Conservation (phyloP, 2,113 vertebrate genomes). For the human (Homo sapiens) region DNA sequence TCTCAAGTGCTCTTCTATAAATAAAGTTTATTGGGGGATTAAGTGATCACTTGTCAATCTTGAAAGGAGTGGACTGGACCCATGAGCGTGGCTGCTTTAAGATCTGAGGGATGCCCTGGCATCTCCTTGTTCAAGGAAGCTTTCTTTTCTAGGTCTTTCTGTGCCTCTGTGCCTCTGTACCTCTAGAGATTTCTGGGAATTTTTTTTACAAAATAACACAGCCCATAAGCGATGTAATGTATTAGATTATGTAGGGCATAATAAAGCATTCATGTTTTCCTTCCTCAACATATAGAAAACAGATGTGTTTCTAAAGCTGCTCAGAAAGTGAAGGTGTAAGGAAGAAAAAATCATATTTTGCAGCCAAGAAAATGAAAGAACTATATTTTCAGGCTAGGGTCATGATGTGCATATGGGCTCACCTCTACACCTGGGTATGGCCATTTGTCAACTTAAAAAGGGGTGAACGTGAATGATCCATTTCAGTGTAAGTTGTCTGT, state of each 20-base stretch:
- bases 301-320: conserved; percentile 72
- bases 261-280: conserved; percentile 62
- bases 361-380: conserved; percentile 62
- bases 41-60: conserved; percentile 60
- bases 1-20: conserved; percentile 56
- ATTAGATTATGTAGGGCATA: conserved; percentile 34
- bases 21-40: conserved; percentile 72
- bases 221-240: conserved; percentile 8
- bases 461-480: not conserved
- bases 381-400: conserved; percentile 31
- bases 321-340: conserved; percentile 68
- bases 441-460: not conserved
- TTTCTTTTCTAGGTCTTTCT: not conserved
- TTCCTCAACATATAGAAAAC: conserved; percentile 69
- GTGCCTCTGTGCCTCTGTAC: not conserved
- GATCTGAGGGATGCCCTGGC: not conserved
- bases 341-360: conserved; percentile 72
- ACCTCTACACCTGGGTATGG: not conserved
- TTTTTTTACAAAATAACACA: not conserved
- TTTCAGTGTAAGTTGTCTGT: not conserved
- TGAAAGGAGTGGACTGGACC: conserved; percentile 12
- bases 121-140: not conserved
- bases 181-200: conserved; percentile 27
- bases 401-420: not conserved
- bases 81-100: not conserved